phyloP scores from a whole-genome alignment of 1,140 invertebrate genomes.

The Drosophila malerkotliana region DNA sequence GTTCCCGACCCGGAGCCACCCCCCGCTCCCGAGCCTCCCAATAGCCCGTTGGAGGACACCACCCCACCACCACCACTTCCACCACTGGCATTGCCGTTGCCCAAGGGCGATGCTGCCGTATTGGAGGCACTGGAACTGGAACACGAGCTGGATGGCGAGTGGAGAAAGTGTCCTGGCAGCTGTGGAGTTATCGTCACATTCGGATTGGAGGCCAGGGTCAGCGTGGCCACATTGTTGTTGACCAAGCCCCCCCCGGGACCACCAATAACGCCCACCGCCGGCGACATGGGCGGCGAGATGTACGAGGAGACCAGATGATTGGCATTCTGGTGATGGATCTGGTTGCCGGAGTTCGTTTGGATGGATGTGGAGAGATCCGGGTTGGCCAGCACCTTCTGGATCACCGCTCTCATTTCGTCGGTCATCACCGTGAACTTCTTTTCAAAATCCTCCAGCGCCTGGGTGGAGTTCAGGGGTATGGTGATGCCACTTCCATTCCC shows the following conservation, averaged over 20 bases:
- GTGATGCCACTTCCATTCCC: constrained; percentile 45
- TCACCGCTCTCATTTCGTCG: constrained; percentile 80
- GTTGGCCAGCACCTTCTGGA: constrained; percentile 81
- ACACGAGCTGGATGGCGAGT: constrained; percentile 70
- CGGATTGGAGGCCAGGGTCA: constrained; percentile 72
- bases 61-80: neutral
- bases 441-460: constrained; percentile 77
- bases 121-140: constrained; percentile 68
- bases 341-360: constrained; percentile 65
- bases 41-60: neutral
- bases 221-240: constrained; percentile 49
- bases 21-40: neutral
- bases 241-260: neutral
- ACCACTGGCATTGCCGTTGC: constrained; percentile 12
- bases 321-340: constrained; percentile 4
- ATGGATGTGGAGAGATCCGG: constrained; percentile 81
- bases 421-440: constrained; percentile 81
- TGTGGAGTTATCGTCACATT: constrained; percentile 81
- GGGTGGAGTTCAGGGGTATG: constrained; percentile 72
- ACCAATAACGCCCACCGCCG: constrained; percentile 47
- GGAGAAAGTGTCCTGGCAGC: constrained; percentile 73
- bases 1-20: neutral
- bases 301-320: constrained; percentile 63
- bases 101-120: constrained; percentile 64
- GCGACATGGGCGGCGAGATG: constrained; percentile 81